A percentile compares a stretch with the other conserved stretches of the same genome.
These are phyloP conservation scores for Lepus americanus DNA, from an alignment of 2,113 vertebrate species.

Conservation along the genomic window DNA sequence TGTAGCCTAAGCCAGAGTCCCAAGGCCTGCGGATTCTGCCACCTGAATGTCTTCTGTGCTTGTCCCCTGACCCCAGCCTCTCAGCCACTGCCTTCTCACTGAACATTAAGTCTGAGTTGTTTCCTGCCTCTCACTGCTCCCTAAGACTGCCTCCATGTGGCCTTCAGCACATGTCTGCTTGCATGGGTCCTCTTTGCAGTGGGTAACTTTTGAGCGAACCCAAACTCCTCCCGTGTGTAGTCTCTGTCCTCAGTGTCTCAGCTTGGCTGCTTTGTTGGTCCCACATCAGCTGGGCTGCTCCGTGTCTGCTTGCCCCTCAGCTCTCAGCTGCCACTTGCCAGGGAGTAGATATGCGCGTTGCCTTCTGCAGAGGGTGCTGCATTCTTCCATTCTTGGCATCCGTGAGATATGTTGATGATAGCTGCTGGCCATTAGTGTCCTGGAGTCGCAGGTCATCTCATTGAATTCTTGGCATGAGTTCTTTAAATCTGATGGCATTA, in stretches of 20 bases:
- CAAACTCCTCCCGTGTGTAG: background rate
- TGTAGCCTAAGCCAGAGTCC: background rate
- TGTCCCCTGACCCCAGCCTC: background rate
- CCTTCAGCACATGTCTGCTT: background rate
- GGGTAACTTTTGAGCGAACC: slow-evolving; percentile 13
- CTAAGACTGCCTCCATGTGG: background rate
- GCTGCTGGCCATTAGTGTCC: background rate
- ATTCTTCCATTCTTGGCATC: slow-evolving; percentile 38
- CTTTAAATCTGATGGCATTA: background rate
- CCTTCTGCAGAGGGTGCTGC: slow-evolving; percentile 49
- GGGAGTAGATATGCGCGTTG: background rate
- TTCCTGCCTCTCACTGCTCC: background rate
- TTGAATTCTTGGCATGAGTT: slow-evolving; percentile 6
- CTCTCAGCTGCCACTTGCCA: background rate
- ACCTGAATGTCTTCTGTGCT: background rate
- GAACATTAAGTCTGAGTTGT: background rate
- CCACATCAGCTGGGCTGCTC: background rate
- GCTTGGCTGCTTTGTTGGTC: background rate
- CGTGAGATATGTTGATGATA: background rate
- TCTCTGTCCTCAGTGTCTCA: background rate
- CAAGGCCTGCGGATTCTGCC: background rate
- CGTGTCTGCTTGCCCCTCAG: background rate
- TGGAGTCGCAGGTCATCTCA: background rate
- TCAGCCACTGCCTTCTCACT: background rate
- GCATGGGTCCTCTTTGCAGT: background rate